Evolutionary conservation across 2,797 vertebrate species (phyloP).

Genomic region (Tokudaia tokunoshimensis): DNA sequence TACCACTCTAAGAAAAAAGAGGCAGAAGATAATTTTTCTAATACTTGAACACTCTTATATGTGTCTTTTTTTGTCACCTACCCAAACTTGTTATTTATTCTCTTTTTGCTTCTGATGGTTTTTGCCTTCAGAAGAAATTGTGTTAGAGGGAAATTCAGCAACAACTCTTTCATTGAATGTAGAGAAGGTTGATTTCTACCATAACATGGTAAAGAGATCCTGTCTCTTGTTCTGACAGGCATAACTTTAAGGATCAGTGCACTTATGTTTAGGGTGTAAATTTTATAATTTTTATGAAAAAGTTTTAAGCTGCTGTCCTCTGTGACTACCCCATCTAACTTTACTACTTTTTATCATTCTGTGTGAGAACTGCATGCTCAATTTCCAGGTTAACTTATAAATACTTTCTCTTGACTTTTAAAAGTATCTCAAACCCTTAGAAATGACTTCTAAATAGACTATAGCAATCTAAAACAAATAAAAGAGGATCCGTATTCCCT

Average conservation of each 20-base stretch:
- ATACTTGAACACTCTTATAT: not conserved
- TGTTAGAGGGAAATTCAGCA: not conserved
- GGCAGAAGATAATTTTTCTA: not conserved
- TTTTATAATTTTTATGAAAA: not conserved
- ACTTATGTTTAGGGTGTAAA: not conserved
- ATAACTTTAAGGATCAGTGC: not conserved
- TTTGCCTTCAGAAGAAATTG: slow-evolving; percentile 4
- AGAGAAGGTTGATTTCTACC: not conserved
- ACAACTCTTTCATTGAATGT: not conserved
- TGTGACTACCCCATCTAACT: not conserved
- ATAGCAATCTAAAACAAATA: slow-evolving; percentile 23
- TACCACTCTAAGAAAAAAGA: not conserved
- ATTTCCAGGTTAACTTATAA: not conserved
- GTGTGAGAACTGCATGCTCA: not conserved
- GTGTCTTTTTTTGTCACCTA: not conserved
- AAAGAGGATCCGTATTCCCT: not conserved
- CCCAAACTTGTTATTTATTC: not conserved
- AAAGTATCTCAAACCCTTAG: not conserved
- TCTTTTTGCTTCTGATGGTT: not conserved
- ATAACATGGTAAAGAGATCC: not conserved
- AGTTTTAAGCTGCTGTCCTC: not conserved
- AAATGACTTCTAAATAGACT: slow-evolving; percentile 51
- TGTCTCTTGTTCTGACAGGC: not conserved
- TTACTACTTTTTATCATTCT: not conserved
- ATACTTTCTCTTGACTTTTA: slow-evolving; percentile 20